Conservation (phyloP, 2,113 vertebrate genomes). For the Elanoides forficatus region DNA sequence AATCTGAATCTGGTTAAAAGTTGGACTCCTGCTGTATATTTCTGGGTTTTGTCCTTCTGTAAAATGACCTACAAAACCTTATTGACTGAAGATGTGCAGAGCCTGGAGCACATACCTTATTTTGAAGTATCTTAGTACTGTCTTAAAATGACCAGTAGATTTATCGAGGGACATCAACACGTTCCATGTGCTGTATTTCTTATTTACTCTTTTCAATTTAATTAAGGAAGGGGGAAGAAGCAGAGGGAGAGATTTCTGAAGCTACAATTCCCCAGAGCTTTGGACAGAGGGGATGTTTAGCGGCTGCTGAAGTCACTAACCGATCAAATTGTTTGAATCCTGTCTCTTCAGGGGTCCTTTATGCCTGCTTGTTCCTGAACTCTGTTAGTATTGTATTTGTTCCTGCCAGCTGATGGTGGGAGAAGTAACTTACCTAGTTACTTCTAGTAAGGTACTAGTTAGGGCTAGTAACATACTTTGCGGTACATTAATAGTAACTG, state of each 20-base stretch:
- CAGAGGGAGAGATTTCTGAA: constrained; percentile 13
- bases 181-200: constrained; percentile 52
- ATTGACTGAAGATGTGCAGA: not conserved
- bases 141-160: constrained; percentile 36
- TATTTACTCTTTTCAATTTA: constrained; percentile 60
- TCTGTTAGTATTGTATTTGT: not conserved
- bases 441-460: not conserved
- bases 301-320: constrained; percentile 1
- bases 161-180: constrained; percentile 35
- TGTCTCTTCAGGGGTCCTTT: not conserved
- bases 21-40: not conserved
- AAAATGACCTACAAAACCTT: not conserved
- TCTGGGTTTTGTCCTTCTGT: not conserved
- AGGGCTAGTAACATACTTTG: not conserved
- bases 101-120: constrained; percentile 2
- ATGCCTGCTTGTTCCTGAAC: not conserved
- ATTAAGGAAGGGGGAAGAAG: constrained; percentile 31
- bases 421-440: not conserved
- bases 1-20: not conserved
- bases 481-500: not conserved
- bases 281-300: not conserved
- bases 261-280: not conserved
- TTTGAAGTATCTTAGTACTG: constrained; percentile 50
- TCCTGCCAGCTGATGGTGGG: not conserved
- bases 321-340: not conserved